Conservation (phyloP, 2,113 vertebrate genomes). For the Xyliphius kryptos region DNA sequence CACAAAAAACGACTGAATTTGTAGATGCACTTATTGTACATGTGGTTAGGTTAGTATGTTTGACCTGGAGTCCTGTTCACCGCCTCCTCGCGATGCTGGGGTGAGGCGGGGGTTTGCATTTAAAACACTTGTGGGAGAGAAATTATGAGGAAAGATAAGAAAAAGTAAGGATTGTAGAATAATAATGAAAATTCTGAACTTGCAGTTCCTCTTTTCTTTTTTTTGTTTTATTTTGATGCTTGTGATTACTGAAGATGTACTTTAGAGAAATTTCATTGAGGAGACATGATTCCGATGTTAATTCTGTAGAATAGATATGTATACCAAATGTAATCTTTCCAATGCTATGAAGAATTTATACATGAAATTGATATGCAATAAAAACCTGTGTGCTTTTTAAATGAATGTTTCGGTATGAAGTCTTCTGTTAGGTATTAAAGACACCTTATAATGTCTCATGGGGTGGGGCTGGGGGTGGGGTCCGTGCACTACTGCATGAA, state of each 20-base stretch:
- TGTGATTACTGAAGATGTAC: slow-evolving; percentile 87
- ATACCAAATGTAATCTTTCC: slow-evolving; percentile 99
- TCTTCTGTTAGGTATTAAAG: no score
- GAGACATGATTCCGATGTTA: slow-evolving; percentile 87
- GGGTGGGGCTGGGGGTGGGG: no score
- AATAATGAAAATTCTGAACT: slow-evolving; percentile 76
- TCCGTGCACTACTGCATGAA: no score
- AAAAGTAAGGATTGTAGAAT: slow-evolving; percentile 73
- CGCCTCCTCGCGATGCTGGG: slow-evolving; percentile 58
- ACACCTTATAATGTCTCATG: no score
- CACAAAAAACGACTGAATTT: slow-evolving; percentile 64
- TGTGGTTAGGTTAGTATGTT: slow-evolving; percentile 82
- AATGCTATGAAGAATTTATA: slow-evolving; percentile 99
- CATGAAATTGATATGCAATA: slow-evolving; percentile 99
- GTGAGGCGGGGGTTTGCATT: slow-evolving; percentile 69
- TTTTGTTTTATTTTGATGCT: slow-evolving; percentile 64
- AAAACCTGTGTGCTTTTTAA: slow-evolving; percentile 99
- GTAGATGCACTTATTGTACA: slow-evolving; percentile 94
- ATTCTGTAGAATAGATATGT: slow-evolving; percentile 98
- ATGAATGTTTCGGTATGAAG: slow-evolving; percentile 35
- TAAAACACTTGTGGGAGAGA: slow-evolving; percentile 68
- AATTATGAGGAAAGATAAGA: slow-evolving; percentile 59
- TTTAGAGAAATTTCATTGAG: slow-evolving; percentile 90
- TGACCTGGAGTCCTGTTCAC: slow-evolving; percentile 72
- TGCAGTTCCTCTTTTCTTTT: slow-evolving; percentile 63